These are phyloP conservation scores for Crenuchus spilurus DNA, from an alignment of 2,797 vertebrate genomes.

Conservation along the genomic window DNA sequence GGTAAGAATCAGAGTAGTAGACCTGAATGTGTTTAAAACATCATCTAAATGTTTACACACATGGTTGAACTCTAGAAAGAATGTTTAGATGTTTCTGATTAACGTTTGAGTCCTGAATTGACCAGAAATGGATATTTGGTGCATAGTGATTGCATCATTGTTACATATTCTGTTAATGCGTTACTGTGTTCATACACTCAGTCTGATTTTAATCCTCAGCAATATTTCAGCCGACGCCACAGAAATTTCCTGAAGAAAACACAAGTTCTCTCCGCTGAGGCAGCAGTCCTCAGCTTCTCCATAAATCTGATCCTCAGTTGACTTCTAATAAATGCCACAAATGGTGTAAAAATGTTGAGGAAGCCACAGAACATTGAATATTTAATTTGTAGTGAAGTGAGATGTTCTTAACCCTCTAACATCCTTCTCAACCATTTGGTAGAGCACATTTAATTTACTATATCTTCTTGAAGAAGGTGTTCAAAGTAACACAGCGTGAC, in stretches of 20 bases:
- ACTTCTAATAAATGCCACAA: constrained; percentile 10
- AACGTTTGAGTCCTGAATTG: neutral
- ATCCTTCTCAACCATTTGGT: too few species aligned
- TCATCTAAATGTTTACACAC: neutral
- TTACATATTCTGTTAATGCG: neutral
- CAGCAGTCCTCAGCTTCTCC: constrained; percentile 63
- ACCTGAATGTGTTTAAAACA: neutral
- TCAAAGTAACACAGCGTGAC: too few species aligned
- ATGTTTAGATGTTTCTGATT: neutral
- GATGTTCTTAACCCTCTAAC: too few species aligned
- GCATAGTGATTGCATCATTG: neutral
- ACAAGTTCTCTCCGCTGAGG: constrained; percentile 74
- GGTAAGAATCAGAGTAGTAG: neutral
- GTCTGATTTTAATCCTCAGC: constrained; percentile 8
- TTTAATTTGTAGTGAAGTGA: neutral
- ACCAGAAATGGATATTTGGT: neutral
- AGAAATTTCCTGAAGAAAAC: constrained; percentile 85
- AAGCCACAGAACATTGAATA: neutral
- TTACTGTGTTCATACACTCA: neutral
- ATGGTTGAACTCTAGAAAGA: neutral
- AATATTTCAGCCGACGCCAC: constrained; percentile 53
- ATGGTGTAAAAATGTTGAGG: neutral
- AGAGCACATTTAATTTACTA: too few species aligned
- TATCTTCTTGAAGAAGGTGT: too few species aligned
- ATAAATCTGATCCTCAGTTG: constrained; percentile 38